Evolutionary conservation across 2,113 vertebrate species (phyloP), one percentile per base, ranked within the genome.

Genomic region (Setophaga petechia): DNA sequence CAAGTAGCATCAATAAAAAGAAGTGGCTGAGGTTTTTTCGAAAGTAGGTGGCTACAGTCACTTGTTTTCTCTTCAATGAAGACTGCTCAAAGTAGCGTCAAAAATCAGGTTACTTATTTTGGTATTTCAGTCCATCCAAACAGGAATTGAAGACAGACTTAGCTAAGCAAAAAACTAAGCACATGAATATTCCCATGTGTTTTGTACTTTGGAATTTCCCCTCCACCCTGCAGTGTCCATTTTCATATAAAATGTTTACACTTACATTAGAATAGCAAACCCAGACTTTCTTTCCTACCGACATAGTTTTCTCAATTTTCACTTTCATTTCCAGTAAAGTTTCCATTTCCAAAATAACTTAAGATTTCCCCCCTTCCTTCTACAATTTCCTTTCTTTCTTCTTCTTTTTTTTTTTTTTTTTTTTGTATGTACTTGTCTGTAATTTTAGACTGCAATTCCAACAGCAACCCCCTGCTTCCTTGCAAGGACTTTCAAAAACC

Each of bases 381-480:
- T 35, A 77, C 22, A 46, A 41, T 37, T 86, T 72, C 25, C 6
- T 75, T 23, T 0, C 0, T 75, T 35, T 19, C 14, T 51, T 0
- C 8, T 51, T 41, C 8, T 51, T 41, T 6, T 46, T 0, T 11
- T 18, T 54, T 31, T 2, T 55, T 11, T n/a, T 24, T 41, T 68
- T 76, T 51, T 39, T 1, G 2, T 8, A 14, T 2, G 0, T 41
- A 12, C 14, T 72, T 62, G 3, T 71, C 84, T 57, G 35, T 52
- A 47, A 77, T 92, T 94, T 88, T 59, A 89, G 65, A 47, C 49
- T 57, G 44, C 22, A 58, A 23, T 63, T 92, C 23, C 57, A 77
- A 58, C 39, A 82, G 72, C n/a, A 84, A 37, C 6, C 14, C 43
- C 15, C 41, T 49, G 66, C 35, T 87, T 80, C 54, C 59, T 54